Evolutionary conservation across 2,888 invertebrate genomes (phyloP), one percentile per base, ranked within the genome.

Genomic region (Leucania comma): DNA sequence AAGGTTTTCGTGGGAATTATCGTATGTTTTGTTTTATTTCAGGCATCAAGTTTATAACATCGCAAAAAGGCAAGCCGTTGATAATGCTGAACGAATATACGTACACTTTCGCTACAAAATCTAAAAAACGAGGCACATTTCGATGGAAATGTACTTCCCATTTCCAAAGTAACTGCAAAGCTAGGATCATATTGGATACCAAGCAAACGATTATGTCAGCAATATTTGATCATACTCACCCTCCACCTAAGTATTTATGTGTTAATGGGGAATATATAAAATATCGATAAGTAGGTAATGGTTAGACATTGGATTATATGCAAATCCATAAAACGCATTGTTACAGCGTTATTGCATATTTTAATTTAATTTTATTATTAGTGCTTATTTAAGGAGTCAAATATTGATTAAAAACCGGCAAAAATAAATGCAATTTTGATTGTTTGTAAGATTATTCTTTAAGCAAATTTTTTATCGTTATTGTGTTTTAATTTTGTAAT

Each of bases 131-230:
- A 38, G 62, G 71, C 1, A 81, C 70, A 0, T 51, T 26, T 6
- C 42, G 79, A 20, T 79, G 78, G 78, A 22, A 48, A 4, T 79
- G 78, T n/a, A 67, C 82, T 0, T 78, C 79, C 2, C 67, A 72
- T 6, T 67, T n/a, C 20, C 42, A n/a, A 0, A 51, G 22, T 22
- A 60, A 57, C 20, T 79, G 78, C 53, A 72, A 53, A 42, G 78
- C 72, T 17, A 82, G 20, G 48, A 50, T 82, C 5, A 1, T 61
- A 10, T 6, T 79, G 4, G 56, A 67, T 35, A 6, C 4, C 1
- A 14, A 72, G 3, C 26, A 82, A 14, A 24, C 4, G 10, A 72
- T 79, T 10, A 20, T 54, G 12, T 51, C 51, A 12, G 54, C 59
- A 12, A 0, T 48, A 26, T 51, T 42, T 0, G 38, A 71, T 4